These are phyloP conservation scores for Abrostola tripartita DNA, from an alignment of 2,888 invertebrate genomes.

Conservation along the genomic window DNA sequence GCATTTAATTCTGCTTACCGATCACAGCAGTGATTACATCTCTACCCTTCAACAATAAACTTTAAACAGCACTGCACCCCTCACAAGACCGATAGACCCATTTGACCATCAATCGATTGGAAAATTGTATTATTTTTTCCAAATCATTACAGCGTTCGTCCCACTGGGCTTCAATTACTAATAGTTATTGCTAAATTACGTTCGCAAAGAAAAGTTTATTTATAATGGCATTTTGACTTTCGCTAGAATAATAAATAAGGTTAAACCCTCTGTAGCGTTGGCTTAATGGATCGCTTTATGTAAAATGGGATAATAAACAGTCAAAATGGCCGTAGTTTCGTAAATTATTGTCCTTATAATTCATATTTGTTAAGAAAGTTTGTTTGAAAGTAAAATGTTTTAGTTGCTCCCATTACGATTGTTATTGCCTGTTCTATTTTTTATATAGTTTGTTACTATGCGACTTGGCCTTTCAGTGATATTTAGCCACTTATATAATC, in stretches of 20 bases:
- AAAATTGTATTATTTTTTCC: conserved; percentile 57
- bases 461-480: too few relatives aligned
- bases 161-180: conserved; percentile 24
- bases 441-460: not conserved
- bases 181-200: conserved; percentile 26
- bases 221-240: conserved; percentile 14
- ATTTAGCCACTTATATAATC: too few relatives aligned
- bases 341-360: conserved; percentile 48
- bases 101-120: conserved; percentile 50
- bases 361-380: conserved; percentile 34
- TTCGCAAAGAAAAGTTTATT: conserved; percentile 26
- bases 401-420: conserved; percentile 24
- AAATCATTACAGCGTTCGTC: conserved; percentile 47
- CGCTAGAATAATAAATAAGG: conserved; percentile 35
- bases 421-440: conserved; percentile 21
- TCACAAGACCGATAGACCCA: conserved; percentile 21
- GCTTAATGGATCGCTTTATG: conserved; percentile 44
- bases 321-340: conserved; percentile 36
- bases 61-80: conserved; percentile 13
- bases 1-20: conserved; percentile 3
- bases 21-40: conserved; percentile 16
- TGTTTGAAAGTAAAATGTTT: conserved; percentile 30
- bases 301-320: conserved; percentile 40
- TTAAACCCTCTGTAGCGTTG: conserved; percentile 19
- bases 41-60: conserved; percentile 21